Conservation (phyloP, 2,797 vertebrate genomes). For the Heterohyrax brucei region DNA sequence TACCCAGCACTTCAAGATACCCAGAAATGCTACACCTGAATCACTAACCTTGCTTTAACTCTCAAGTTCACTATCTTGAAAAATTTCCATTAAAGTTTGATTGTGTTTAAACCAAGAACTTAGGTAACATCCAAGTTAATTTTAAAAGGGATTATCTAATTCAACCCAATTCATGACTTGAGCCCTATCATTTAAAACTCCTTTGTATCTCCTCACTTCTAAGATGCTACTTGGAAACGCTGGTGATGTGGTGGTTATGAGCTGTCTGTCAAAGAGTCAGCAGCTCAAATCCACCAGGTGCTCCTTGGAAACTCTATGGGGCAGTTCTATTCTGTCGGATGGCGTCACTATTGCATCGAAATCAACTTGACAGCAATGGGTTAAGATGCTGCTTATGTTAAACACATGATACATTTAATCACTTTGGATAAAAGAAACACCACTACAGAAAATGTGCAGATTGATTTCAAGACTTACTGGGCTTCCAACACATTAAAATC, state of each 20-base stretch:
- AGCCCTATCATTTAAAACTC: not conserved
- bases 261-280: too few relatives aligned
- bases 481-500: conserved; percentile 52
- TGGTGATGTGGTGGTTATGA: too few relatives aligned
- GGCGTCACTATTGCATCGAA: too few relatives aligned
- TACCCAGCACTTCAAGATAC: not conserved
- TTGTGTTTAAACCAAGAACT: not conserved
- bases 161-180: conserved; percentile 12
- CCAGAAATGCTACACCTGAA: not conserved
- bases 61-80: not conserved
- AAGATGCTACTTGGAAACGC: not conserved
- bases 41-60: not conserved
- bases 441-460: conserved; percentile 1
- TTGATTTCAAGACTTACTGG: not conserved
- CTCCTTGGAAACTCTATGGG: too few relatives aligned
- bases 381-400: not conserved
- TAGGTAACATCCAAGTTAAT: not conserved
- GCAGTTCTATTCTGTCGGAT: too few relatives aligned
- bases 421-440: not conserved
- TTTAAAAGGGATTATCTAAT: not conserved
- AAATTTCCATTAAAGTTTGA: not conserved
- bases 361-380: too few relatives aligned
- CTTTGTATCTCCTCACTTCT: not conserved
- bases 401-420: conserved; percentile 31
- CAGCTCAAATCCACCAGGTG: too few relatives aligned